phyloP scores from a whole-genome alignment of 2,888 invertebrate genomes.

The Diogma glabrata region DNA sequence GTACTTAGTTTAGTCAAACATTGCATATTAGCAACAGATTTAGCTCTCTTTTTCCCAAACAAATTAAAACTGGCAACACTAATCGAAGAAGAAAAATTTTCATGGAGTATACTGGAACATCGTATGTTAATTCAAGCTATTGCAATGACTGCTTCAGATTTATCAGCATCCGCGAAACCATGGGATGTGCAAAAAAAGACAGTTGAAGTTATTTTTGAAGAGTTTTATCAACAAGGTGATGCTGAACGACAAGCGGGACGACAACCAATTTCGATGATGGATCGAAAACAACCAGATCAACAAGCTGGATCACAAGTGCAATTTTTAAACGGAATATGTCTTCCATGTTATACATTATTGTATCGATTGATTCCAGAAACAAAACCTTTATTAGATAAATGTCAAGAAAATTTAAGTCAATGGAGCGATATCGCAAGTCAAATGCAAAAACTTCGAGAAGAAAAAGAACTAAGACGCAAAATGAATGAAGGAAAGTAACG shows the following conservation, averaged over 20 bases:
- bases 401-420: constrained; percentile 46
- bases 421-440: constrained; percentile 42
- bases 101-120: constrained; percentile 54
- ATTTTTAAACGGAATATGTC: constrained; percentile 66
- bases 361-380: constrained; percentile 57
- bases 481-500: too few relatives aligned
- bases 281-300: constrained; percentile 57
- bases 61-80: constrained; percentile 47
- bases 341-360: constrained; percentile 66
- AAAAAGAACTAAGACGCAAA: too few relatives aligned
- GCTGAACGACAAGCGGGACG: constrained; percentile 55
- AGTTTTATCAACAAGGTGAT: constrained; percentile 70
- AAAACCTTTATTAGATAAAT: constrained; percentile 55
- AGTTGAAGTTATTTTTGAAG: constrained; percentile 69
- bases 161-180: constrained; percentile 74
- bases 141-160: constrained; percentile 73
- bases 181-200: constrained; percentile 73
- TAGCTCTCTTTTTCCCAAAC: constrained; percentile 72
- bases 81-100: constrained; percentile 43
- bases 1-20: constrained; percentile 64
- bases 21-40: constrained; percentile 74
- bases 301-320: constrained; percentile 69
- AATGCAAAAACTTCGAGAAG: constrained; percentile 22
- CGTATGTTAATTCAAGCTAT: constrained; percentile 60
- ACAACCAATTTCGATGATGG: constrained; percentile 72